A percentile compares a stretch with the other conserved stretches of the same genome.
Conservation (phyloP, 2,113 vertebrate genomes). For the Rutilus rutilus region DNA sequence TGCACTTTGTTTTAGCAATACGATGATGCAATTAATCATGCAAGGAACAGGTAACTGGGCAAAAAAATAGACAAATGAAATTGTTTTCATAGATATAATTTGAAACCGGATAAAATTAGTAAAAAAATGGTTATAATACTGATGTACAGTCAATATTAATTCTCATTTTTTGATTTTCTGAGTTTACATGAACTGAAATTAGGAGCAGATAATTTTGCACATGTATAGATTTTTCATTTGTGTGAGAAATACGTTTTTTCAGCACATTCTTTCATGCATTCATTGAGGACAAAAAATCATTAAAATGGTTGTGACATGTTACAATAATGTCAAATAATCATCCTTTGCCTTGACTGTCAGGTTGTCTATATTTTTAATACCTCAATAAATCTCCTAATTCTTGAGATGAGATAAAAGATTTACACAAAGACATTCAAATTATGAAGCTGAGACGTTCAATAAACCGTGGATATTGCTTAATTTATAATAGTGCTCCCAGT, state of each 20-base stretch:
- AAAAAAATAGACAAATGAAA: neutral
- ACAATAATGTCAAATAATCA: neutral
- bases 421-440: neutral
- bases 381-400: neutral
- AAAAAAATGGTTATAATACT: neutral
- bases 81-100: neutral
- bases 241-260: neutral
- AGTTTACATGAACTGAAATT: neutral
- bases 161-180: neutral
- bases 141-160: neutral
- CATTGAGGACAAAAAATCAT: neutral
- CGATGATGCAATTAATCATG: neutral
- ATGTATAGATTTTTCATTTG: neutral
- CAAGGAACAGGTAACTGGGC: neutral
- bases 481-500: neutral
- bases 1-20: neutral
- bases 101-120: neutral
- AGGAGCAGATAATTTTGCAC: neutral
- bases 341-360: neutral
- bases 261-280: neutral
- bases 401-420: conserved; percentile 7
- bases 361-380: conserved; percentile 4
- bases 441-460: neutral
- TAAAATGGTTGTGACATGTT: neutral
- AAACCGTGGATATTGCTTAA: neutral